Evolutionary conservation across 92 coral and sea anemone genomes (phyloP).

Genomic region (Heliopora coerulea): DNA sequence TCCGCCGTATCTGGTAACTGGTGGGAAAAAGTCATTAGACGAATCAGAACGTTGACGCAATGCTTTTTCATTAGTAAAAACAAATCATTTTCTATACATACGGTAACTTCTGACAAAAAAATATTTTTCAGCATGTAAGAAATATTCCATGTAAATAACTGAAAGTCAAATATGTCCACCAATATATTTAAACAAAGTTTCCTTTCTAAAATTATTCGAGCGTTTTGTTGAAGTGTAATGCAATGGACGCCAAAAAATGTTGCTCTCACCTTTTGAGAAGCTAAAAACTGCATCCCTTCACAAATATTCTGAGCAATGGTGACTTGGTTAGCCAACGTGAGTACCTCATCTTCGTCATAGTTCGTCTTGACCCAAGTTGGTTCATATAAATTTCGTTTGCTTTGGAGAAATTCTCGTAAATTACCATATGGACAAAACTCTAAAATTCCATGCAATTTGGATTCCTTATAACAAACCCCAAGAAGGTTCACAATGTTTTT

Average conservation of each 20-base stretch:
- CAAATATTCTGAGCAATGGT: conserved; percentile 62
- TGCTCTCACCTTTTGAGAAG: conserved; percentile 74
- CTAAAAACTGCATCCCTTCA: conserved; percentile 78
- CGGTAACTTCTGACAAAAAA: too few relatives aligned
- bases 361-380: conserved; percentile 70
- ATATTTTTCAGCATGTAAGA: too few relatives aligned
- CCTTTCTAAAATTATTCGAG: not conserved
- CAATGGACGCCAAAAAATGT: not conserved
- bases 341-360: conserved; percentile 49
- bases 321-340: conserved; percentile 62
- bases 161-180: too few relatives aligned
- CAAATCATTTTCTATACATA: too few relatives aligned
- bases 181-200: not conserved
- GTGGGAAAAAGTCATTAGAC: too few relatives aligned
- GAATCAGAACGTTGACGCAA: too few relatives aligned
- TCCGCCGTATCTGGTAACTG: too few relatives aligned
- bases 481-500: conserved; percentile 71
- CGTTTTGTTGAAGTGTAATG: not conserved
- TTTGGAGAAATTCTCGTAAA: conserved; percentile 62
- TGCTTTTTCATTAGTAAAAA: too few relatives aligned
- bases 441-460: conserved; percentile 68
- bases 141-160: too few relatives aligned
- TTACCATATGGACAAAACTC: conserved; percentile 81
- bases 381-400: conserved; percentile 67
- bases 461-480: conserved; percentile 74